Evolutionary conservation across 2,888 invertebrate species (phyloP), one percentile per base, ranked within the genome.

Genomic region (Aporophyla nigra): DNA sequence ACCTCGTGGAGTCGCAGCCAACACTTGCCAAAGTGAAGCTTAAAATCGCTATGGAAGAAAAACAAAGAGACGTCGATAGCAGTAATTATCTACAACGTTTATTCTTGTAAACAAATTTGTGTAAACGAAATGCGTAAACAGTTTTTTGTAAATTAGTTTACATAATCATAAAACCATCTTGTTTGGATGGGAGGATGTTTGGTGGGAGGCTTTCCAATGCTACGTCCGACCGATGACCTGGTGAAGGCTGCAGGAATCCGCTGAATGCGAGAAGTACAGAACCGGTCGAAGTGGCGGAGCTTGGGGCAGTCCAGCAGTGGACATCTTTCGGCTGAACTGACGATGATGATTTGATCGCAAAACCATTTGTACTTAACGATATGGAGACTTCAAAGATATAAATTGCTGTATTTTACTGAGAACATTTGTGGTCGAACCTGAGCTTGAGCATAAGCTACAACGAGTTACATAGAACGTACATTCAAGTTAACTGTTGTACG

Each of bases 21-120:
- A 76, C 82, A 78, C 74, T 85, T 85, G 78, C 82, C 78, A 80
- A 83, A 83, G 66, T 63, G 69, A 58, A 51, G 68, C 63, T 75
- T 80, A 74, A 81, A 78, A 84, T 66, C 54, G 56, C 76, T 76
- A 71, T 61, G 12, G 16, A 78, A 80, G 76, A 76, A 76, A 84
- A 85, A 81, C 72, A 82, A 83, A 69, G 21, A 58, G 27, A 43
- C 1, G 74, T 75, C 71, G 46, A 81, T 82, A 59, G 21, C 63
- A 74, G 43, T 79, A 84, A 80, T 74, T 71, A 76, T 3, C 6
- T 19, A 40, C 24, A 59, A 71, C 10, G 46, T 56, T 73, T 76
- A 68, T 76, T 74, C 78, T 54, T 56, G 62, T 66, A 69, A 76
- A 76, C 70, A 71, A 54, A 53, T 67, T 59, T 54, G 21, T 24